Evolutionary conservation across 2,113 vertebrate genomes (phyloP).

Genomic region (Lepus americanus): DNA sequence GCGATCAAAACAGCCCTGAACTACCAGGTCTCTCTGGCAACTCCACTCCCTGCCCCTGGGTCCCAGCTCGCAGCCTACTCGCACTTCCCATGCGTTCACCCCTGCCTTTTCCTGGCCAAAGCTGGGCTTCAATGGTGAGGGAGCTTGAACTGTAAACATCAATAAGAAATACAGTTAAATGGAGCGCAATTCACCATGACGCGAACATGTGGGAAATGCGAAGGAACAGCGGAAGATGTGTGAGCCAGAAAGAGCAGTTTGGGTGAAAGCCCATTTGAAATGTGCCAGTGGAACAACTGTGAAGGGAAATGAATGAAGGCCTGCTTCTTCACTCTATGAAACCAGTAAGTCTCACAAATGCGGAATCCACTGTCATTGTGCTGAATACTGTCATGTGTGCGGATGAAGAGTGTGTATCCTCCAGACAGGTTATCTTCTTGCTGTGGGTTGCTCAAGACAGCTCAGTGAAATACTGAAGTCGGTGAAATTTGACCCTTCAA

Average conservation of each 20-base stretch:
- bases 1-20: neutral
- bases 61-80: neutral
- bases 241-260: neutral
- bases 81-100: neutral
- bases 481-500: neutral
- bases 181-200: neutral
- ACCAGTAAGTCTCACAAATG: neutral
- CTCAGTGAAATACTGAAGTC: conserved; percentile 11
- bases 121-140: neutral
- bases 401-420: neutral
- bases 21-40: neutral
- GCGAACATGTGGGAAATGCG: neutral
- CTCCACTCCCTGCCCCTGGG: neutral
- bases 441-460: neutral
- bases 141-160: neutral
- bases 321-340: neutral
- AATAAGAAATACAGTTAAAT: neutral
- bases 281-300: neutral
- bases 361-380: neutral
- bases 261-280: conserved; percentile 35
- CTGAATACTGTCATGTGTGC: neutral
- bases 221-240: neutral
- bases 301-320: conserved; percentile 43
- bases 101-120: neutral
- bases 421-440: neutral